phyloP scores from a whole-genome alignment of 2,888 invertebrate species.

The Catocala fraxini region DNA sequence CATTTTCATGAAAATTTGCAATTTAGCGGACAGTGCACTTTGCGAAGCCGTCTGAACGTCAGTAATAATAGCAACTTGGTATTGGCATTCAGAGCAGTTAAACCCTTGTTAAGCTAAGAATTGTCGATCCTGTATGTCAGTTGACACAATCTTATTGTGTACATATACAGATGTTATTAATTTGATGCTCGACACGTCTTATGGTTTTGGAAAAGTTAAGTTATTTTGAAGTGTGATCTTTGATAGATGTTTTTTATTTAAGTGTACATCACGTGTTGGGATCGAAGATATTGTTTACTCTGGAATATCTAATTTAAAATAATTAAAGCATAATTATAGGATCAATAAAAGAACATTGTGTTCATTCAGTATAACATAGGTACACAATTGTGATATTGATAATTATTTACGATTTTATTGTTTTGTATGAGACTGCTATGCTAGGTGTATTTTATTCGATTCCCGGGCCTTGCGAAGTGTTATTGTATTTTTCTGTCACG shows the following conservation, averaged over 20 bases:
- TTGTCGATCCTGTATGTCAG: constrained; percentile 47
- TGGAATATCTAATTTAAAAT: too few species aligned
- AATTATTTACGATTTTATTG: too few species aligned
- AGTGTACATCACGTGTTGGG: constrained; percentile 4
- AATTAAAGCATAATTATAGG: too few species aligned
- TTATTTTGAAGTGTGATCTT: constrained; percentile 15
- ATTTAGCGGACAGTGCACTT: constrained; percentile 18
- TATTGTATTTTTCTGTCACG: too few species aligned
- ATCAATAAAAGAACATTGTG: too few species aligned
- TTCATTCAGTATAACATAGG: too few species aligned
- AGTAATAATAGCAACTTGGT: constrained; percentile 51
- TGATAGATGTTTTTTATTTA: constrained; percentile 3
- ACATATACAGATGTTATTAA: constrained; percentile 30
- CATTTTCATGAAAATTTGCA: constrained; percentile 10
- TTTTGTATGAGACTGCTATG: too few species aligned
- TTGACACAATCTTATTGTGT: constrained; percentile 43
- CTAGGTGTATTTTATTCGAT: too few species aligned
- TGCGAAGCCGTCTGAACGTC: constrained; percentile 56
- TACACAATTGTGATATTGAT: too few species aligned
- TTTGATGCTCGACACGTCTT: constrained; percentile 30
- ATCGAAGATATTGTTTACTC: neutral
- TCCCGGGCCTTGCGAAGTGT: too few species aligned
- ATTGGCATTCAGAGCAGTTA: constrained; percentile 54
- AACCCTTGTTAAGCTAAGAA: constrained; percentile 37
- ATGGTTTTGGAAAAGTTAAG: constrained; percentile 40